Evolutionary conservation across 1,140 invertebrate genomes (phyloP).

Genomic region (Arion vulgaris): DNA sequence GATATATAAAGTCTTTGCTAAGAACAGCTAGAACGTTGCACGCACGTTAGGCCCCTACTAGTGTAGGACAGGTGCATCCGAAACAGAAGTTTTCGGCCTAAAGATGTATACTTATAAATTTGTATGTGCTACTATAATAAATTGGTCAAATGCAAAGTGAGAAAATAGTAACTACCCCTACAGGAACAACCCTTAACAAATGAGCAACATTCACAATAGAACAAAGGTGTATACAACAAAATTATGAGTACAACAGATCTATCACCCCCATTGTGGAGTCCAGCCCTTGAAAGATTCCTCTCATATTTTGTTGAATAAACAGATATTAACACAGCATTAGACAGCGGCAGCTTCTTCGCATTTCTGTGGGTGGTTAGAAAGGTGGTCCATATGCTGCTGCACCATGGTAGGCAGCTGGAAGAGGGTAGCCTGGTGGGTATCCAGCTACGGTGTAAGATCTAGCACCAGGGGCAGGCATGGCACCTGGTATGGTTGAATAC

Average conservation of each 20-base stretch:
- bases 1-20: too few species aligned
- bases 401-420: conserved; percentile 24
- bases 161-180: background rate
- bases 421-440: conserved; percentile 28
- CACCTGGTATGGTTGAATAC: conserved; percentile 17
- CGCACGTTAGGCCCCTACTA: too few species aligned
- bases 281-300: background rate
- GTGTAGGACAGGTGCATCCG: too few species aligned
- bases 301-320: background rate
- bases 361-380: conserved; percentile 9
- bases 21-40: too few species aligned
- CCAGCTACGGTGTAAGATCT: conserved; percentile 24
- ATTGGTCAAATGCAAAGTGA: conserved; percentile 1
- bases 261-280: background rate
- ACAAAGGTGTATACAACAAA: background rate
- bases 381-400: conserved; percentile 26
- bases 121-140: background rate
- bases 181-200: background rate
- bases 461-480: conserved; percentile 9
- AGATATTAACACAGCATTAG: background rate
- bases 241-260: conserved; percentile 9
- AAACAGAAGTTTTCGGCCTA: too few species aligned
- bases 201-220: conserved; percentile 1
- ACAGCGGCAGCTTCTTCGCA: background rate
- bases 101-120: too few species aligned